Evolutionary conservation across 2,797 vertebrate species (phyloP), one percentile per base, ranked within the genome.

Genomic region (Bradypus variegatus): DNA sequence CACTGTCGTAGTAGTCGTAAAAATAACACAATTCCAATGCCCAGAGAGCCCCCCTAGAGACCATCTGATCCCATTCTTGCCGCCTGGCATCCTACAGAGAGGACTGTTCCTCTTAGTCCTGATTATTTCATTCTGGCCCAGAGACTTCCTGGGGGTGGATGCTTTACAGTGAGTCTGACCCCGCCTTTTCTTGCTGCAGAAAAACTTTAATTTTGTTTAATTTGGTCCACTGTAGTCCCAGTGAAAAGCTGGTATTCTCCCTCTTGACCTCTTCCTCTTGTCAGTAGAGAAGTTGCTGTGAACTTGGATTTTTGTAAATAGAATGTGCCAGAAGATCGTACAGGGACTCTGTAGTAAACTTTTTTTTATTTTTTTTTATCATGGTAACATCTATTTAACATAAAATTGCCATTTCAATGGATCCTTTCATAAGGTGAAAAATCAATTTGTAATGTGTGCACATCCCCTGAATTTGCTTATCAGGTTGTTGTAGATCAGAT

Each of bases 281-380:
- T 80, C 76, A 48, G 29, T 69, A 75, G 55, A 91, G 41, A 88
- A 75, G 75, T 81, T 78, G 16, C 65, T 76, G 53, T 3, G 25
- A 86, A 95, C 75, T 48, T 80, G 50, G 62, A 89, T 90, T 93
- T 94, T 88, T 90, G 79, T 78, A 58, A 93, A 93, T 67, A 88
- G 69, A 70, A 19, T 6, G 16, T 2, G 3, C 55, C 70, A 69
- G 50, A 82, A 50, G 69, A 33, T 50, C 62, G 45, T 58, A 58
- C 83, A 65, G 29, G 65, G 41, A 8, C 67, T 86, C 62, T 83
- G 25, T 25, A 58, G 58, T 58, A 58, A 58, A 58, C 6, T 18
- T 19, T 58, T 4, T 58, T 58, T 55, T 55, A 5, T 21, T 19
- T 19, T 19, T 14, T 55, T 55, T 58, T 58, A 58, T 58, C 58